A percentile compares a stretch with the other conserved stretches of the same genome.
Evolutionary conservation across 2,113 vertebrate species (phyloP).

Genomic region (Condylura cristata): DNA sequence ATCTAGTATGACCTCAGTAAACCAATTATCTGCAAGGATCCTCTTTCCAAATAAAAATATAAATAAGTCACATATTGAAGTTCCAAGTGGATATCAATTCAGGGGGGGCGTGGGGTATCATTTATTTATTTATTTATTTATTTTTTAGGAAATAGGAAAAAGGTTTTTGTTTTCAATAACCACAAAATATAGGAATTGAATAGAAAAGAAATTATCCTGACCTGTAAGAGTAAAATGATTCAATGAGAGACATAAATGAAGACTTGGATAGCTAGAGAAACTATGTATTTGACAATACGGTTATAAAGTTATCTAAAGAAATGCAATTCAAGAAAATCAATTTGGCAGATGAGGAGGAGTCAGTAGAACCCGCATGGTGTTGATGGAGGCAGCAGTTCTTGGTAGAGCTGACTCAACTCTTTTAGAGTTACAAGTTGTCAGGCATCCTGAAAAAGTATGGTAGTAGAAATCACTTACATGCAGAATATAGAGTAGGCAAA

Average conservation of each 20-base stretch:
- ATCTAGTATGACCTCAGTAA: background rate
- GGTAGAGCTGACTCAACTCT: conserved; percentile 90
- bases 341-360: background rate
- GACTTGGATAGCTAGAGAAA: background rate
- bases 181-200: background rate
- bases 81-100: background rate
- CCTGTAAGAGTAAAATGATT: background rate
- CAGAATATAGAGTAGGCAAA: too few species aligned
- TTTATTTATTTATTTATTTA: too few species aligned
- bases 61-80: background rate
- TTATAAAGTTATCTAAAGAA: background rate
- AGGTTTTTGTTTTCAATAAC: background rate
- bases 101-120: too few species aligned
- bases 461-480: conserved; percentile 72
- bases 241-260: background rate
- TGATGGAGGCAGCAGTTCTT: conserved; percentile 88
- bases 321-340: background rate
- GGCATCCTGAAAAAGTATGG: conserved; percentile 93
- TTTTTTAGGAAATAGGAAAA: background rate
- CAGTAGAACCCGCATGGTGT: conserved; percentile 62
- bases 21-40: background rate
- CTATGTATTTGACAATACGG: background rate
- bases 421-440: conserved; percentile 92
- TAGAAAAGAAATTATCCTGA: background rate
- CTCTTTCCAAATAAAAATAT: background rate